Conservation (phyloP, 2,797 vertebrate genomes). For the Hephaestus fuliginosus region DNA sequence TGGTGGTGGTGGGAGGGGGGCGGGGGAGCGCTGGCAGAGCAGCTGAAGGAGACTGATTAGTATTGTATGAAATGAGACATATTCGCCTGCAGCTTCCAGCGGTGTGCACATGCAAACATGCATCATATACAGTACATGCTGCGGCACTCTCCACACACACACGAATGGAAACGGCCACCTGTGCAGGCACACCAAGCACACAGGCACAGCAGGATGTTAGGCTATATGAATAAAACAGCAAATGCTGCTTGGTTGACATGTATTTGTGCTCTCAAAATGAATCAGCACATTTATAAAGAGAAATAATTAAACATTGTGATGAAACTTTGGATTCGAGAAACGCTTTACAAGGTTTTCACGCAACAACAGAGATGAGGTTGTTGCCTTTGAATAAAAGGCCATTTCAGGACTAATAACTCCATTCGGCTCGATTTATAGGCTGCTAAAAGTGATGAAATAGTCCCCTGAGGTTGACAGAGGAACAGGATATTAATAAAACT, state of each 20-base stretch:
- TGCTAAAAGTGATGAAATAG: constrained; percentile 56
- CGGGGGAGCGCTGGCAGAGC: background rate
- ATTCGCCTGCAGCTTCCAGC: constrained; percentile 35
- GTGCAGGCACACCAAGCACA: background rate
- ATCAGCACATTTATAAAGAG: background rate
- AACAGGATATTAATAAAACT: constrained; percentile 73
- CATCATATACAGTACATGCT: background rate
- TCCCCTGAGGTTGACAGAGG: constrained; percentile 45
- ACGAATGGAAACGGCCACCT: constrained; percentile 25
- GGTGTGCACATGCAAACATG: constrained; percentile 7
- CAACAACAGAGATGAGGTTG: background rate
- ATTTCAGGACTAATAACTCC: constrained; percentile 36
- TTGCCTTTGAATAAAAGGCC: constrained; percentile 34
- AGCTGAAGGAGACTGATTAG: constrained; percentile 55
- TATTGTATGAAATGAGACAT: constrained; percentile 45
- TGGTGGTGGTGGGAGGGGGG: constrained; percentile 1
- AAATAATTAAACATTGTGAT: background rate
- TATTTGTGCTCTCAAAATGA: background rate
- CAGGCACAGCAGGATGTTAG: background rate
- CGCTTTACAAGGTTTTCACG: background rate
- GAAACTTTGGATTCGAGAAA: background rate
- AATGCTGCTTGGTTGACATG: background rate
- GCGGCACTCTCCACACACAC: background rate
- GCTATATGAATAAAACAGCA: background rate
- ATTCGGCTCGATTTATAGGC: constrained; percentile 38